Base-by-base conservation (phyloP, 1,140 invertebrate genomes). In the Heliconius eleuchia region DNA sequence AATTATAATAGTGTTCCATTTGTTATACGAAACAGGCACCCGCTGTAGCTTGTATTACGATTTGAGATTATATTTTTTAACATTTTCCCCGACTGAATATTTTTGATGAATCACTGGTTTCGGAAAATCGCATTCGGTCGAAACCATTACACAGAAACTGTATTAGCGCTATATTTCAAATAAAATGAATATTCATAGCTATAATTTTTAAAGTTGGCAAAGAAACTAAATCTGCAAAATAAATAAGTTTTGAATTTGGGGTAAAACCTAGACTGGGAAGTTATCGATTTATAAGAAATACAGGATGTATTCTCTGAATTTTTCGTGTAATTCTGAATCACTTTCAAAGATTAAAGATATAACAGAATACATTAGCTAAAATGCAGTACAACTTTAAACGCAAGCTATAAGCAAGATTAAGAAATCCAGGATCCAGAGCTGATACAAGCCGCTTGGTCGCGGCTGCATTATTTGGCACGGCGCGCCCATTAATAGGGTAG, bases 381-480 rank as follows among this genome's bases (percentile, higher is more conserved):
- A 27, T 13, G 60, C 60, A 57, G 55, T 42, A n/a, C 23, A 30
- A 46, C 3, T 74, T 73, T 52, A 37, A 77, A 27, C 71, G 78
- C 72, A 75, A 42, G 34, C 73, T 78, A 78, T 78, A 79, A 57
- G 66, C 57, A 18, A 80, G 76, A 79, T 83, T 81, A 85, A 84
- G 82, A 81, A 81, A 85, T 81, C 50, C 76, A 76, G 86, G 85
- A 85, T 82, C 82, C 84, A 80, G 85, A 82, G 87, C 88, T 90
- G 89, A 88, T 90, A 85, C 88, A 89, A 91, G 87, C 75, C 52
- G 80, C 72, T 70, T 84, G 80, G 84, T 74, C 80, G 78, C 83
- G 80, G 77, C 76, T 85, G 86, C 86, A 85, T 85, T 86, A 92
- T 86, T 92, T 94, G 92, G 92, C 92, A 93, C 87, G 75, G 79